phyloP scores from a whole-genome alignment of 2,113 vertebrate genomes.

The Puffinus mauretanicus region DNA sequence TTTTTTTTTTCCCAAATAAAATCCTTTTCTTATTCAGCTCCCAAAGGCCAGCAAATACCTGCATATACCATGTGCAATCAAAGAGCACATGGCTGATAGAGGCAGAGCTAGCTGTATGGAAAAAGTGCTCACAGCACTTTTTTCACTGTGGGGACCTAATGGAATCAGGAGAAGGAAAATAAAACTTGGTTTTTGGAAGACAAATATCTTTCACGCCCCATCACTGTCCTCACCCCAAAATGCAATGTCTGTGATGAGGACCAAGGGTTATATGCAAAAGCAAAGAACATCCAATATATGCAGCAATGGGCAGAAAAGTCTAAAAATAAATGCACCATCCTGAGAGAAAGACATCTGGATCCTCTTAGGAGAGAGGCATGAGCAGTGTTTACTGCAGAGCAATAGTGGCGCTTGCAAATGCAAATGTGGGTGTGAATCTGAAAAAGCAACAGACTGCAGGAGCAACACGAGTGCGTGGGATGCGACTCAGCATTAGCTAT shows the following conservation, averaged over 20 bases:
- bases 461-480: slow-evolving; percentile 28
- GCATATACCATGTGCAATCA: neutral
- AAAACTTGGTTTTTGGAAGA: neutral
- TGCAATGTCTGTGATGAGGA: fast-evolving
- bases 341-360: slow-evolving; percentile 33
- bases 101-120: neutral
- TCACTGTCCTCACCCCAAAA: neutral
- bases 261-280: fast-evolving
- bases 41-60: neutral
- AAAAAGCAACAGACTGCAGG: slow-evolving; percentile 62
- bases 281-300: neutral
- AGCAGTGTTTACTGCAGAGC: slow-evolving; percentile 50
- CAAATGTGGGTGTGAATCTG: slow-evolving; percentile 45
- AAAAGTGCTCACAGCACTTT: neutral
- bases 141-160: neutral
- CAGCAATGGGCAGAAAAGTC: neutral
- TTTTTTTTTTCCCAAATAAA: neutral
- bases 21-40: neutral
- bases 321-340: neutral
- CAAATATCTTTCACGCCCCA: neutral
- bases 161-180: neutral
- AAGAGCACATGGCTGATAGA: neutral
- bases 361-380: neutral
- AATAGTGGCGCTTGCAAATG: slow-evolving; percentile 53
- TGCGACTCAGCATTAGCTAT: neutral